Conservation (phyloP, 2,797 vertebrate genomes). For the Clarias platycephalus region DNA sequence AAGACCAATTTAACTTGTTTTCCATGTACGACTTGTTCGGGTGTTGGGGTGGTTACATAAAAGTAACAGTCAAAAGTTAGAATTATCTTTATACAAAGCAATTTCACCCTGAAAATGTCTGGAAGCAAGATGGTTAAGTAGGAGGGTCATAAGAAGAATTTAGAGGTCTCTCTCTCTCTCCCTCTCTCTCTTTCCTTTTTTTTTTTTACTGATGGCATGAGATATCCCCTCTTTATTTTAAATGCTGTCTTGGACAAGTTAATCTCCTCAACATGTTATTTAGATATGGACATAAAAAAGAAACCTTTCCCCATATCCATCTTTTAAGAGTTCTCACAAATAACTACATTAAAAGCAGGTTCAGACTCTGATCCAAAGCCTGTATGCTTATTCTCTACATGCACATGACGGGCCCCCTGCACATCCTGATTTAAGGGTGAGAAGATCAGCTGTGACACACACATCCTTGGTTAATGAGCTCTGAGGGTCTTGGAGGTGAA, state of each 20-base stretch:
- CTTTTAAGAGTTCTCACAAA: not conserved
- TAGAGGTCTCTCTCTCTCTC: not conserved
- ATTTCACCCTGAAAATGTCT: not conserved
- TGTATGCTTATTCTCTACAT: not conserved
- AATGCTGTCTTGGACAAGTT: not conserved
- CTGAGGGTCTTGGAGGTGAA: not conserved
- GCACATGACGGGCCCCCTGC: not conserved
- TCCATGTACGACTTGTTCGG: not conserved
- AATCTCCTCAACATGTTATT: not conserved
- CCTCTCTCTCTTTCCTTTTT: not conserved
- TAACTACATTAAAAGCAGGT: not conserved
- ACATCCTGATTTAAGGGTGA: conserved; percentile 15
- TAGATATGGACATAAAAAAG: not conserved
- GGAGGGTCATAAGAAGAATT: not conserved
- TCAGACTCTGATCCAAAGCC: not conserved
- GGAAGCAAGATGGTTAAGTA: not conserved
- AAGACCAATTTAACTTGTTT: not conserved
- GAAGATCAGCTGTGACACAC: not conserved
- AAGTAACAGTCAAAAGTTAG: not conserved
- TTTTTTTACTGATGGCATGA: not conserved
- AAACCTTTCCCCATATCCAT: not conserved
- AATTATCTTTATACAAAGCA: too few relatives aligned
- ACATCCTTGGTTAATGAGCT: not conserved
- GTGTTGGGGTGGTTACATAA: not conserved
- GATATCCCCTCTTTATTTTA: not conserved